These are phyloP conservation scores for Zapornia atra DNA, from an alignment of 2,113 vertebrate genomes.

Conservation along the genomic window DNA sequence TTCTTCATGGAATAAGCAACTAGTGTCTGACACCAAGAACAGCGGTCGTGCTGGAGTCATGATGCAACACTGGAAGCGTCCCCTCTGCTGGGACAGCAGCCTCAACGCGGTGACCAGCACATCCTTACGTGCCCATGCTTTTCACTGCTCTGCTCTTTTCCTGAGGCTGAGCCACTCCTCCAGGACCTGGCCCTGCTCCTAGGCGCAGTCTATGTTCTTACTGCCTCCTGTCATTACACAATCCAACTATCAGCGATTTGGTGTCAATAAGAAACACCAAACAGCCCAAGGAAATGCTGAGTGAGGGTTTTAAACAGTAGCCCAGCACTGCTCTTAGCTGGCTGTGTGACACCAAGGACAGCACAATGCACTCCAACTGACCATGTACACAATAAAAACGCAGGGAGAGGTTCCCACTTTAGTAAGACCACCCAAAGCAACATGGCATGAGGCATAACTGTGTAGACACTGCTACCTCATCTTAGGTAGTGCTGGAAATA, in stretches of 20 bases:
- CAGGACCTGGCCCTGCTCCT: neutral
- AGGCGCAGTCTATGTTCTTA: neutral
- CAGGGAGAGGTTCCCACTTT: neutral
- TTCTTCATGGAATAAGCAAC: neutral
- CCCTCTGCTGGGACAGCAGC: neutral
- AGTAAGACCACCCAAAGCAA: neutral
- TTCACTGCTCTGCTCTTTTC: neutral
- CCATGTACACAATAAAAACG: neutral
- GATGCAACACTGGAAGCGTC: fast-evolving
- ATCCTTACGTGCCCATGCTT: fast-evolving
- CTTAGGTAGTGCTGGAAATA: neutral
- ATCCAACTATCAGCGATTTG: fast-evolving
- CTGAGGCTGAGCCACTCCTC: neutral
- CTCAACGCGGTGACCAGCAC: neutral
- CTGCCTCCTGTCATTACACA: neutral
- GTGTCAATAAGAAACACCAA: neutral
- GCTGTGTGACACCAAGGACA: neutral
- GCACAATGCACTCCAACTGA: neutral
- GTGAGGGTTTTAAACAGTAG: neutral
- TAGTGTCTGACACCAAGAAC: fast-evolving
- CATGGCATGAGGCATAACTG: fast-evolving
- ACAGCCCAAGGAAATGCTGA: neutral
- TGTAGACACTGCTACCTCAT: too few species aligned
- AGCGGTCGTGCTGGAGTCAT: neutral
- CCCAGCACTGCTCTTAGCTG: neutral